Base-by-base conservation (phyloP, 2,113 vertebrate genomes). In the Narcine bancroftii region DNA sequence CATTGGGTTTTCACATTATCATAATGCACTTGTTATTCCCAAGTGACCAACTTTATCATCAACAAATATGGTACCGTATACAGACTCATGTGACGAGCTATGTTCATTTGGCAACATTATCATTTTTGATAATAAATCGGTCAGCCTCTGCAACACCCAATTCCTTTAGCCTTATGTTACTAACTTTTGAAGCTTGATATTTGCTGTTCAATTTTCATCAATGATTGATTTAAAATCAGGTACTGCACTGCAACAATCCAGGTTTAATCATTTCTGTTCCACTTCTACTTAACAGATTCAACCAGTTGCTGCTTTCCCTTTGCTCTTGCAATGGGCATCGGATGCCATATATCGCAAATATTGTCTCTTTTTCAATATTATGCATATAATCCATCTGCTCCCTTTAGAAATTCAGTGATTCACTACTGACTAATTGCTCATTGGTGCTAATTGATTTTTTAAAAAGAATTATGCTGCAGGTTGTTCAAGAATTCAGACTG, bases 381-480 rank as follows among this genome's bases (percentile, higher is more conserved):
- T 85, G 50, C 81, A n/a, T 56, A 85, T 60, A 56, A 60, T 85
- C 81, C 50, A 85, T 85, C 79, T 56, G 50, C 33, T 85, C 13
- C 50, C 17, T 85, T 85, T 60, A 53, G 81, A 56, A 85, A 85
- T 85, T 85, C 50, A 85, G n/a, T 85, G 50, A 60, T 53, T 85
- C 81, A 85, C 50, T 33, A 85, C n/a, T 85, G 29, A 85, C 29
- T 85, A 85, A 85, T 85, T 85, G 29, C 3, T 56, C 29, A 47
- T 85, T 39, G 29, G 81, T 53, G 36, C 11, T 19, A 85, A 85
- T 53, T 85, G 33, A 36, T 60, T n/a, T 85, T 85, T 56, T 21
- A 2, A 15, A 7, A 53, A 33, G 17, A 29, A 56, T 15, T 11
- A 85, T 85, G 81, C 56, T 15, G 11, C 17, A 50, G 50, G 33